Evolutionary conservation across 1,140 invertebrate species (phyloP), one percentile per base, ranked within the genome.

Genomic region (Brachionus calyciflorus): DNA sequence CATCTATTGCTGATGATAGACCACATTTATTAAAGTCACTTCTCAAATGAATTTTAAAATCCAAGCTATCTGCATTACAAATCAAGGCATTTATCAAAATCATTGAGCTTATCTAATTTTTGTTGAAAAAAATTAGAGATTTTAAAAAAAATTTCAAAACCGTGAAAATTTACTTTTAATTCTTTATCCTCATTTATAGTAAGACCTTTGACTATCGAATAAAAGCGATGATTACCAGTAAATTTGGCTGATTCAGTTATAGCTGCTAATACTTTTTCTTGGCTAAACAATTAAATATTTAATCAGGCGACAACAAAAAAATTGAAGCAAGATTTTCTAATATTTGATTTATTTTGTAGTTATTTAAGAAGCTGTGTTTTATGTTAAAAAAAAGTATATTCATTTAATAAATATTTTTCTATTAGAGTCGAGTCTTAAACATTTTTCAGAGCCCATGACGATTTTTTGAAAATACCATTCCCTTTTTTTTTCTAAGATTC

Each of bases 11-110:
- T 82, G 94, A 92, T 79, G 89, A 89, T 12, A 98, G 87, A 17
- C 94, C 94, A 77, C 90, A 91, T 73, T 94, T 88, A 90, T 97
- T 94, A 78, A 98, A 91, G 85, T 98, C 96, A 84, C 96, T 97
- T 60, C 95, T 86, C 65, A 98, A 84, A 87, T 97, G 94, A 79
- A 96, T 87, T 77, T 94, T 88, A 82, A 96, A 96, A 81, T 98
- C 94, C 77, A 97, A 86, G 81, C 51, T 73, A n/a, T 73, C 69
- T 21, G 69, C 69, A 73, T 73, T 49, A 33, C 69, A 73, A 19
- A 73, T 73, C 19, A 73, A 41, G 1, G 69, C 69, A 41, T 73
- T 73, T 37, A 73, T 73, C 3, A 73, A 21, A 49, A 73, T 51
- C 69, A 73, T 73, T 37, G 46, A 73, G 37, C 46, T 73, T 49